phyloP scores from a whole-genome alignment of 2,888 invertebrate species.

The Thyatira batis region DNA sequence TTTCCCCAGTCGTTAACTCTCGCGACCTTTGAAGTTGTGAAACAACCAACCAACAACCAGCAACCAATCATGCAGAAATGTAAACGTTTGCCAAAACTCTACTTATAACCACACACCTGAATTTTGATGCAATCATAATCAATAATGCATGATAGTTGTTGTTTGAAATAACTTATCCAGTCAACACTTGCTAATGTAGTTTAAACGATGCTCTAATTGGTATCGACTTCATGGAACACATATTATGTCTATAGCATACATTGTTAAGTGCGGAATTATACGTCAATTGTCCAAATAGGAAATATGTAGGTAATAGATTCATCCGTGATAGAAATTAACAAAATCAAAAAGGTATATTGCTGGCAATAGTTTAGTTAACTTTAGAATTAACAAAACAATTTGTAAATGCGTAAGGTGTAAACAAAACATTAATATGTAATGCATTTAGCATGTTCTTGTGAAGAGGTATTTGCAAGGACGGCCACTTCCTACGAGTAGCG shows the following conservation, averaged over 20 bases:
- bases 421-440: slow-evolving; percentile 21
- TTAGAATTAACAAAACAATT: neutral
- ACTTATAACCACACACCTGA: slow-evolving; percentile 17
- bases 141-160: slow-evolving; percentile 27
- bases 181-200: neutral
- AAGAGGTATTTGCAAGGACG: slow-evolving; percentile 54
- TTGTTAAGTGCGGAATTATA: too few relatives aligned
- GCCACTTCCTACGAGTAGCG: slow-evolving; percentile 60
- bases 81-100: slow-evolving; percentile 54
- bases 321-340: too few relatives aligned
- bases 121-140: slow-evolving; percentile 29
- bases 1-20: slow-evolving; percentile 58
- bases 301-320: too few relatives aligned
- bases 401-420: neutral
- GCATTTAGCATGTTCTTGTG: slow-evolving; percentile 21
- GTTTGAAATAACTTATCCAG: neutral
- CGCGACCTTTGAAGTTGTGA: slow-evolving; percentile 61
- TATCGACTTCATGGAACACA: neutral
- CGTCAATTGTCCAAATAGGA: too few relatives aligned
- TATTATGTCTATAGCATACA: too few relatives aligned
- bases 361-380: too few relatives aligned
- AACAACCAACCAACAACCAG: slow-evolving; percentile 29
- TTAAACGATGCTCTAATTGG: neutral
- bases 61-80: slow-evolving; percentile 62
- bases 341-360: too few relatives aligned